Base-by-base conservation (phyloP, 1,140 invertebrate species). In the Apis dorsata region DNA sequence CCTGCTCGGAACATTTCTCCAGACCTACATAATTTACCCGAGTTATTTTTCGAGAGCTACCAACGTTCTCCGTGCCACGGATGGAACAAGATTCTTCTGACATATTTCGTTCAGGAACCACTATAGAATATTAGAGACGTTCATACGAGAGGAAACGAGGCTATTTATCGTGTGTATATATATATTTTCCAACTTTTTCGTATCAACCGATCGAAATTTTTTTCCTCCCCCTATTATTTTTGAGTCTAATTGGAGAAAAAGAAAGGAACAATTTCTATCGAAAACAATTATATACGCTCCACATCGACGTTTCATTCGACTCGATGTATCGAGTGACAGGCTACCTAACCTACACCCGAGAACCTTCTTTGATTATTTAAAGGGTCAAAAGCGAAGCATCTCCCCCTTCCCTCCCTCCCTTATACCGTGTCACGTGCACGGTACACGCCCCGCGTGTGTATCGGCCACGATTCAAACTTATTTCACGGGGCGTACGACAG, bases 341-440 rank as follows among this genome's bases (percentile, higher is more conserved):
- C 34, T 44, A 44, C 34, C 34, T 44, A 44, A 44, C 34, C 34
- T 44, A 7, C 80, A 66, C 59, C 71, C 57, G n/a, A 68, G 53
- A 57, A 71, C 62, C 59, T 85, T 79, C 86, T 83, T 87, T 88
- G 79, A 79, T 85, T 87, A 85, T 88, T 88, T 85, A 79, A 87
- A 85, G 84, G 85, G 85, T 86, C 75, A 79, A 68, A 73, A 82
- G 84, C 70, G 71, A 72, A 83, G 34, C 53, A 5, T 44, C 34
- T 44, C 34, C 59, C 55, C 28, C 28, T 28, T 34, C 34, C 34
- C 34, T 34, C 3, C 34, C 34, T 34, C 34, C 34, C 84, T 77
- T 17, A 53, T 44, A 55, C 34, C 19, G 17, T 19, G 71, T 34
- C 85, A 63, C 79, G 69, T 76, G 78, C 59, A 11, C 55, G n/a